Evolutionary conservation across 1,140 invertebrate species (phyloP).

Genomic region (Lineus longissimus): DNA sequence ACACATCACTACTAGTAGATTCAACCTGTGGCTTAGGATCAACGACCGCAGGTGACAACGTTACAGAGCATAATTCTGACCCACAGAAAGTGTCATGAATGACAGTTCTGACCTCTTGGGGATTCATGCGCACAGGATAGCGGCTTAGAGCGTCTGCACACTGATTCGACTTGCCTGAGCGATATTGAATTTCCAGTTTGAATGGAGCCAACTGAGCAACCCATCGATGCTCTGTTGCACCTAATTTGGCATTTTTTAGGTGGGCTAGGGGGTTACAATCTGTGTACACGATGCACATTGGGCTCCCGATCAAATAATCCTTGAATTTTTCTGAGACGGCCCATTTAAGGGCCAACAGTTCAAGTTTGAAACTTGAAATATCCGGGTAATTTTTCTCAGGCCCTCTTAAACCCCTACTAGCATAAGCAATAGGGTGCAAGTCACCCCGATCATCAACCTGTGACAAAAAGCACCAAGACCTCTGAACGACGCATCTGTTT

Average conservation of each 20-base stretch:
- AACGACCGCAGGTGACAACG: neutral
- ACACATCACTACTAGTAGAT: neutral
- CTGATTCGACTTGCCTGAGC: neutral
- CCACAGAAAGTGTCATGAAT: too few relatives aligned
- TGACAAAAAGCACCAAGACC: neutral
- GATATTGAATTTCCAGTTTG: slow-evolving; percentile 11
- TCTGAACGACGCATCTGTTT: neutral
- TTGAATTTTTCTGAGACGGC: slow-evolving; percentile 23
- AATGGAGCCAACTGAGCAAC: slow-evolving; percentile 11
- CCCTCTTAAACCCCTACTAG: neutral
- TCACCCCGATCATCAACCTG: neutral
- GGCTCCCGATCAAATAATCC: slow-evolving; percentile 15
- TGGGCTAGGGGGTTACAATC: slow-evolving; percentile 24
- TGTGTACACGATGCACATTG: slow-evolving; percentile 13
- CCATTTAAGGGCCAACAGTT: slow-evolving; percentile 20
- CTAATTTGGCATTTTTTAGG: slow-evolving; percentile 15
- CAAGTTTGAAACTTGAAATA: slow-evolving; percentile 11
- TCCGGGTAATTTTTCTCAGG: slow-evolving; percentile 4
- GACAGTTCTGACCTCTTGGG: too few relatives aligned
- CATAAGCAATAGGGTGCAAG: neutral
- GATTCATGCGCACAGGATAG: too few relatives aligned
- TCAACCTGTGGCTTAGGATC: neutral
- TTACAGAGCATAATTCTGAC: too few relatives aligned
- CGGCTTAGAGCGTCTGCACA: slow-evolving; percentile 4
- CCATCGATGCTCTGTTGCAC: slow-evolving; percentile 20